Evolutionary conservation across 2,888 invertebrate species (phyloP), one percentile per base, ranked within the genome.

Genomic region (Lagria hirta): DNA sequence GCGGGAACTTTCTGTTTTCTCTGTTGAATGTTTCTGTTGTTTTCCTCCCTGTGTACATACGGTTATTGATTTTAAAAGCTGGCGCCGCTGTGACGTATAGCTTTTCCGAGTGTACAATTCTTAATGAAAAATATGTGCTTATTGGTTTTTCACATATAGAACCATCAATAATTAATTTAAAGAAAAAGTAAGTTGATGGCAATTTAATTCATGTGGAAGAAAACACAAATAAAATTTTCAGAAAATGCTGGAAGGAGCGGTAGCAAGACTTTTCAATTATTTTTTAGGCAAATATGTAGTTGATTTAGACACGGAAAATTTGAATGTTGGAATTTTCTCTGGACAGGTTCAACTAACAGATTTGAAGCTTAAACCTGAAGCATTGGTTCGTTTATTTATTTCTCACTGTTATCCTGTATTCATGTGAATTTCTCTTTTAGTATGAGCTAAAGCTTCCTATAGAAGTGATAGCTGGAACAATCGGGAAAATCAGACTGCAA

Each of bases 281-380:
- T 79, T 87, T 52, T 75, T 89, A 56, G 88, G 88, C 48, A 86
- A 86, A 69, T 90, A 88, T 64, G 83, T 89, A 16, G 83, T 86
- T 66, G 87, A 89, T 66, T 72, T 90, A 57, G 88, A 90, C 67
- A 84, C 86, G 1, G 88, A 88, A 73, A 86, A 88, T 66, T 78
- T 90, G 32, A 88, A 87, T 63, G 83, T 89, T 45, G 88, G 89
- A 57, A 87, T 90, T 54, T 87, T 88, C 70, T 85, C 86, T 51
- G 89, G 89, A 48, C 81, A 83, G 63, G 86, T 88, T 36, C 85
- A 84, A 67, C 77, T 90, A 34, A 82, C 81, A 2, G 87, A 89
- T 62, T 72, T 90, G 30, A 85, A 84, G 68, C 74, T 90, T 18
- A 86, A 87, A 65, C 82, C 87, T 16, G 88, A 89, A 68, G 88